Base-by-base conservation (phyloP, 2,888 invertebrate species). In the Diarsia mendica region DNA sequence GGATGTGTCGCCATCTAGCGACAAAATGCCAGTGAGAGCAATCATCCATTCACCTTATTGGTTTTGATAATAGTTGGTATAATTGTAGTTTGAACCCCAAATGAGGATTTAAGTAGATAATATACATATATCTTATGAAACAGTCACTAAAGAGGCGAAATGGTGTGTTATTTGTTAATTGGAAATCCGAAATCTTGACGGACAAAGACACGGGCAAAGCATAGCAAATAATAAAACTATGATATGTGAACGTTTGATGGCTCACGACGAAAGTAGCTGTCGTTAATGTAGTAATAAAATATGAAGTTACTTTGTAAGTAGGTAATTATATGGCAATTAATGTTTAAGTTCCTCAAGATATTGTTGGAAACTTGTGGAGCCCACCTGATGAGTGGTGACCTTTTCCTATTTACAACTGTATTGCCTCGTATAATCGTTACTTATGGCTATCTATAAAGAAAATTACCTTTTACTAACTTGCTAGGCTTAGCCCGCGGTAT, bases 291-390 rank as follows among this genome's bases (percentile, higher is more conserved):
- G 65, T 51, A 64, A 68, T 83, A 75, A 79, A 70, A 75, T 49
- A 63, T 61, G 49, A 23, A 39, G 46, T 49, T 82, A 81, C 80
- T 46, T 78, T 82, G 76, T 79, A 75, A 81, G 51, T 49, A 70
- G 23, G 51, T 67, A 63, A 82, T 82, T 70, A 82, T 23, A 44
- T 39, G 33, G 76, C 67, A 71, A 80, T 81, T 67, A 81, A 80
- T 69, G 68, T 33, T 15, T 72, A 61, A 18, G 39, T 72, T 60
- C 46, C 67, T 81, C 61, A 81, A 81, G 48, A 44, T 49, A 81
- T 79, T 81, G 81, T 81, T 66, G 0, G 65, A 65, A 64, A 11
- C 58, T 48, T n/a, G 2, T 58, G 18, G 1, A 33, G 63, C 46
- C 65, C 72, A 46, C 58, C 72, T 58, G 48, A 53, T 48, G 64